Percentiles rank a stretch among this genome's conserved stretches.
Evolutionary conservation across 2,888 invertebrate species (phyloP).

Genomic region (Rhorus exstirpatorius): DNA sequence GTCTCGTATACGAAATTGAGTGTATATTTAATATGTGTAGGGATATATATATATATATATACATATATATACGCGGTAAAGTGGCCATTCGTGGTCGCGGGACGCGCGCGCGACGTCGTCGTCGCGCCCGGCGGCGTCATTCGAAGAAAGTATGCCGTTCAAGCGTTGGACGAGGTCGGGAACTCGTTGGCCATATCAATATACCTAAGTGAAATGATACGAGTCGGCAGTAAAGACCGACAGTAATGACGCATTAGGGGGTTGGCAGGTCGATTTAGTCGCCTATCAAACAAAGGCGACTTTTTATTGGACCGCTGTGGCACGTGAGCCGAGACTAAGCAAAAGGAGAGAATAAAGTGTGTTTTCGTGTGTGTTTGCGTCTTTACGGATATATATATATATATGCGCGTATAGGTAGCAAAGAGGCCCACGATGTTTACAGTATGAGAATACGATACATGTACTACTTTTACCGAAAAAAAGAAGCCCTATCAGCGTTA

Average conservation of each 20-base stretch:
- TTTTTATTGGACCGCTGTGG: slow-evolving; percentile 84
- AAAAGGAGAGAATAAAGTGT: slow-evolving; percentile 46
- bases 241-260: slow-evolving; percentile 86
- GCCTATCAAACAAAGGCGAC: slow-evolving; percentile 86
- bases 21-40: slow-evolving; percentile 33
- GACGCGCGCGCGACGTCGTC: slow-evolving; percentile 52
- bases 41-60: background rate
- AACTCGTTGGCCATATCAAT: slow-evolving; percentile 86
- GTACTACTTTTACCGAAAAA: slow-evolving; percentile 20
- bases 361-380: slow-evolving; percentile 1
- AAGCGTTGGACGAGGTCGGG: slow-evolving; percentile 84
- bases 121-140: slow-evolving; percentile 74
- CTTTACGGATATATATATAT: background rate
- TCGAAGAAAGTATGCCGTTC: slow-evolving; percentile 81
- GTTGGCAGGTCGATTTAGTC: slow-evolving; percentile 85
- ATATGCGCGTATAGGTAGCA: slow-evolving; percentile 14
- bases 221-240: slow-evolving; percentile 85
- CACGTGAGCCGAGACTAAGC: slow-evolving; percentile 76
- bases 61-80: slow-evolving; percentile 12
- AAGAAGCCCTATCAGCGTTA: slow-evolving; percentile 1
- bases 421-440: slow-evolving; percentile 33
- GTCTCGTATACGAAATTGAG: slow-evolving; percentile 32
- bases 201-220: slow-evolving; percentile 87
- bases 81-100: slow-evolving; percentile 59
- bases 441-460: slow-evolving; percentile 10